Evolutionary conservation across 2,888 invertebrate species (phyloP).

Genomic region (Aromia moschata): DNA sequence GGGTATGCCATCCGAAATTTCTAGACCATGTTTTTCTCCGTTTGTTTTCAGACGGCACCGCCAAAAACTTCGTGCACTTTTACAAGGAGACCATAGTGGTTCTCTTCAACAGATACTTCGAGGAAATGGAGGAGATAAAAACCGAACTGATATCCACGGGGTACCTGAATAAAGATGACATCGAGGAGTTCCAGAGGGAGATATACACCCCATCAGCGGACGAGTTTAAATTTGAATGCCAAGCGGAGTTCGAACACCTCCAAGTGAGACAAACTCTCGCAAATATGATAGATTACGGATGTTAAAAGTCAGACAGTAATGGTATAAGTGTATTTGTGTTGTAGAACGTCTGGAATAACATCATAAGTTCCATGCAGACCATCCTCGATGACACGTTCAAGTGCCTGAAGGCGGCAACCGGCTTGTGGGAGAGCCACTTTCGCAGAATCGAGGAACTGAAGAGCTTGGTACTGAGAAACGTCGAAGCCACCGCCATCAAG

Average conservation of each 20-base stretch:
- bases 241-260: slow-evolving; percentile 35
- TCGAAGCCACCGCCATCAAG: slow-evolving; percentile 41
- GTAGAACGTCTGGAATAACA: slow-evolving; percentile 45
- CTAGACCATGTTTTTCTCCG: not conserved
- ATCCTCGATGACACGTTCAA: slow-evolving; percentile 41
- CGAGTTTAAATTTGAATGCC: slow-evolving; percentile 36
- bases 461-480: slow-evolving; percentile 45
- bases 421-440: slow-evolving; percentile 53
- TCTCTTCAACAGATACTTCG: slow-evolving; percentile 51
- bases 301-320: too few species aligned
- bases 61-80: slow-evolving; percentile 45
- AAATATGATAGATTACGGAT: too few species aligned
- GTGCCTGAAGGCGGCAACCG: slow-evolving; percentile 45
- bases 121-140: slow-evolving; percentile 45
- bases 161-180: slow-evolving; percentile 29
- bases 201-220: slow-evolving; percentile 45
- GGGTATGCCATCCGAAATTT: too few species aligned
- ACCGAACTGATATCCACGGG: slow-evolving; percentile 26
- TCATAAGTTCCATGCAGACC: slow-evolving; percentile 39
- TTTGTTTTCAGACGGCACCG: slow-evolving; percentile 46
- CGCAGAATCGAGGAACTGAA: slow-evolving; percentile 45
- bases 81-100: slow-evolving; percentile 49
- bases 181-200: slow-evolving; percentile 37
- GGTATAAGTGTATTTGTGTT: too few species aligned
- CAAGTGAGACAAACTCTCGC: slow-evolving; percentile 32